Conservation (phyloP, 92 coral and sea anemone genomes). For the Diadumene lineata region DNA sequence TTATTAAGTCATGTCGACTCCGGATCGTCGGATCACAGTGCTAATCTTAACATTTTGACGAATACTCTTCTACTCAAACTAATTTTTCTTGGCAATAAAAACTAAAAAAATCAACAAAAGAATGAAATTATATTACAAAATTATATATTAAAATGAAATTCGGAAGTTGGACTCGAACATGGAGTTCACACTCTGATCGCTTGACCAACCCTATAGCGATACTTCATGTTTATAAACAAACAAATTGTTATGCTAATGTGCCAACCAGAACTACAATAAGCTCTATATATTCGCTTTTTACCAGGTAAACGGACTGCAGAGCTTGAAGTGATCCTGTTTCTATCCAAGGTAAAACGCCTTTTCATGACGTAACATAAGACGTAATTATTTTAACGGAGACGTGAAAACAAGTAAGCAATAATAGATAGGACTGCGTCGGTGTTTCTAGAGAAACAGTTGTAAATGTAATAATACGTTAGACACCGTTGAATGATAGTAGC, state of each 20-base stretch:
- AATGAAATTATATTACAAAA: background rate
- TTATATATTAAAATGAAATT: background rate
- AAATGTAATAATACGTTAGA: too few relatives aligned
- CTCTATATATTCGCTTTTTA: background rate
- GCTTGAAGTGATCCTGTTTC: slow-evolving; percentile 4
- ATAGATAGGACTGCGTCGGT: too few relatives aligned
- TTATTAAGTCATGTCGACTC: too few relatives aligned
- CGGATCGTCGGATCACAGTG: too few relatives aligned
- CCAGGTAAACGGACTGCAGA: slow-evolving; percentile 16
- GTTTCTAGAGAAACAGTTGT: too few relatives aligned
- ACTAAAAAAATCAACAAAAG: background rate
- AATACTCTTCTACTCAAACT: too few relatives aligned
- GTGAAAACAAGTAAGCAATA: background rate
- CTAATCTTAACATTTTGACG: too few relatives aligned
- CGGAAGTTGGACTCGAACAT: background rate
- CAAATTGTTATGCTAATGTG: too few relatives aligned
- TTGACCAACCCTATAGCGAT: background rate
- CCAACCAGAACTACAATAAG: background rate
- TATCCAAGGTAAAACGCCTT: slow-evolving; percentile 25
- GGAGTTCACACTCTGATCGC: background rate
- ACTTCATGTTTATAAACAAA: background rate
- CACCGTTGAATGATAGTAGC: too few relatives aligned
- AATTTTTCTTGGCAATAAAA: too few relatives aligned
- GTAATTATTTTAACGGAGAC: background rate
- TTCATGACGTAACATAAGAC: too few relatives aligned